Evolutionary conservation across 2,888 invertebrate genomes (phyloP).

Genomic region (Lingula anatina): DNA sequence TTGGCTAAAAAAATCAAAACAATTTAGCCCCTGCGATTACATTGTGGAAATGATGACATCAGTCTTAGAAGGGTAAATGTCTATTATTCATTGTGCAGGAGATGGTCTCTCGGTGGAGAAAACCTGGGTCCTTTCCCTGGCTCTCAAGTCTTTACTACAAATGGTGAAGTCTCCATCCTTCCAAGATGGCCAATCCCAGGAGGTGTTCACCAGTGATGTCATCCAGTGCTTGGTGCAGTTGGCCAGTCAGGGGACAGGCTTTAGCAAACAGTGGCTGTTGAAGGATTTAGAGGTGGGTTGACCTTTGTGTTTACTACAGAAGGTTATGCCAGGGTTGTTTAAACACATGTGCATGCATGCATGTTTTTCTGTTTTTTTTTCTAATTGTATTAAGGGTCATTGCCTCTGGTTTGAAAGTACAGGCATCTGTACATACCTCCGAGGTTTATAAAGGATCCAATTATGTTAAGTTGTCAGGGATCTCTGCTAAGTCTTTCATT

Average conservation of each 20-base stretch:
- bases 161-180: slow-evolving; percentile 19
- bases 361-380: not conserved
- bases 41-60: too few relatives aligned
- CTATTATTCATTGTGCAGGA: too few relatives aligned
- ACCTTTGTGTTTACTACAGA: not conserved
- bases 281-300: slow-evolving; percentile 42
- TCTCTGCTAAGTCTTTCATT: too few relatives aligned
- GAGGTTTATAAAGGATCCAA: too few relatives aligned
- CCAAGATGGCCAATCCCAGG: slow-evolving; percentile 14
- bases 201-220: slow-evolving; percentile 32
- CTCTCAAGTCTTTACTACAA: slow-evolving; percentile 39
- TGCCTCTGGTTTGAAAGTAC: too few relatives aligned
- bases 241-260: slow-evolving; percentile 43
- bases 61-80: too few relatives aligned
- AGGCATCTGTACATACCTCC: too few relatives aligned
- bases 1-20: too few relatives aligned
- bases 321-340: not conserved
- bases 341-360: not conserved
- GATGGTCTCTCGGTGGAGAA: slow-evolving; percentile 31
- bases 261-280: slow-evolving; percentile 46
- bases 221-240: slow-evolving; percentile 43
- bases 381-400: too few relatives aligned
- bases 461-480: too few relatives aligned
- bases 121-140: slow-evolving; percentile 42
- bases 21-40: too few relatives aligned